Base-by-base conservation (phyloP, 2,113 vertebrate species). In the Tychaedon coryphoeus region DNA sequence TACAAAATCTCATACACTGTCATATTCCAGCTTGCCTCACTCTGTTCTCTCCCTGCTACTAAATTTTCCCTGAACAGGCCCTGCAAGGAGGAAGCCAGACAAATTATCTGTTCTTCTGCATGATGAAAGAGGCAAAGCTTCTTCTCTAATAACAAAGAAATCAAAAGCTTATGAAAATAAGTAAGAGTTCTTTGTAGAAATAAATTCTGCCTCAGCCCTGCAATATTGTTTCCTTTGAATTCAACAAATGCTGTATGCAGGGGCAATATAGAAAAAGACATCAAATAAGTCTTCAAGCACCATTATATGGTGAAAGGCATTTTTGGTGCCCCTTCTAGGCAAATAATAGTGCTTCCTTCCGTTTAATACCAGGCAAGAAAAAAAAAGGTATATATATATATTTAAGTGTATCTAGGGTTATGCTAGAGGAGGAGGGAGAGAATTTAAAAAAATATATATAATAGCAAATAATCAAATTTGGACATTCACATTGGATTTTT, bases 91-190 rank as follows among this genome's bases (percentile, higher is more conserved):
- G n/a, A 51, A 81, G 43, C 16, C 26, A 48, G 25, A 62, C 18
- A 67, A 86, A 45, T 34, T 69, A 45, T 69, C 54, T 73, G 26
- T 31, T 82, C 50, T 48, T 76, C 19, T 62, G 62, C 33, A 58
- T 42, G 62, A 76, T 92, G 66, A 88, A 94, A 95, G 42, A 61
- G 11, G 33, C 45, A 90, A 34, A 76, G 20, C 14, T 88, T 57
- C 53, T 90, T 61, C 66, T 76, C 57, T 79, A 79, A 57, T 17
- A 78, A 71, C 33, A 89, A 61, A 16, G 23, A 87, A 91, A 91
- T 29, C 6, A 85, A 89, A 85, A 73, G 5, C 34, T 66, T 83
- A 66, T 80, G 88, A 95, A 94, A 95, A 93, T 71, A 88, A 83
- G 82, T 82, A 42, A 69, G 19, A 57, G 19, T 48, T 74, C 53